Conservation (phyloP, 2,113 vertebrate genomes). For the Erythrolamprus reginae region DNA sequence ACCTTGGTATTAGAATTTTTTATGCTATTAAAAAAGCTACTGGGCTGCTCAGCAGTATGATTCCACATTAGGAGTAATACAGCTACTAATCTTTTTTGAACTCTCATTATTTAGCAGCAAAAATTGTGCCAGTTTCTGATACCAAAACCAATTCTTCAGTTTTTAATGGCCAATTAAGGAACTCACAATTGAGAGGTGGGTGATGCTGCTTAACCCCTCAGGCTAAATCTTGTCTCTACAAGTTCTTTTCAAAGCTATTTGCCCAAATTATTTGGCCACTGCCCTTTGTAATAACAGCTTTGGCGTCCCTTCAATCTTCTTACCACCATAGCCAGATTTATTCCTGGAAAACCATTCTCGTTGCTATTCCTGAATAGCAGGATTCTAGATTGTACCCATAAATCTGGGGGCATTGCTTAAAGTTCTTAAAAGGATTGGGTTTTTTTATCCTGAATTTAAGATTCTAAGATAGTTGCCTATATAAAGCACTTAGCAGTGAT, state of each 20-base stretch:
- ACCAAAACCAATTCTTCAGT: not conserved
- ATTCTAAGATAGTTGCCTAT: not conserved
- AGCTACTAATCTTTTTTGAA: not conserved
- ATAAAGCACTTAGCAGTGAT: not conserved
- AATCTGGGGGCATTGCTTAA: not conserved
- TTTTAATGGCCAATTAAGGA: not conserved
- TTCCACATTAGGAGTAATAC: not conserved
- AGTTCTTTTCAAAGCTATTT: not conserved
- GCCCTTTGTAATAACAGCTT: not conserved
- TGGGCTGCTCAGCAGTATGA: not conserved
- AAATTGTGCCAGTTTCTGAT: not conserved
- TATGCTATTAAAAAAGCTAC: not conserved
- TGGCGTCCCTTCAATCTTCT: not conserved
- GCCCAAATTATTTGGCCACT: not conserved
- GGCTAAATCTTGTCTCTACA: not conserved
- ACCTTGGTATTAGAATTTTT: not conserved
- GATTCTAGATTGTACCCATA: not conserved
- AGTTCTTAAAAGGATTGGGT: not conserved
- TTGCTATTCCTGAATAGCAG: not conserved
- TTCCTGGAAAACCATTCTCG: not conserved
- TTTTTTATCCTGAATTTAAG: not conserved
- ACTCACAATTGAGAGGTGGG: not conserved
- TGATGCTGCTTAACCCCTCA: not conserved
- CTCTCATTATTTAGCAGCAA: not conserved
- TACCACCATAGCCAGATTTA: not conserved